Percentiles rank a stretch among this genome's conserved stretches.
These are phyloP conservation scores for Melipona bicolor DNA, from an alignment of 2,888 invertebrate genomes.

Conservation along the genomic window DNA sequence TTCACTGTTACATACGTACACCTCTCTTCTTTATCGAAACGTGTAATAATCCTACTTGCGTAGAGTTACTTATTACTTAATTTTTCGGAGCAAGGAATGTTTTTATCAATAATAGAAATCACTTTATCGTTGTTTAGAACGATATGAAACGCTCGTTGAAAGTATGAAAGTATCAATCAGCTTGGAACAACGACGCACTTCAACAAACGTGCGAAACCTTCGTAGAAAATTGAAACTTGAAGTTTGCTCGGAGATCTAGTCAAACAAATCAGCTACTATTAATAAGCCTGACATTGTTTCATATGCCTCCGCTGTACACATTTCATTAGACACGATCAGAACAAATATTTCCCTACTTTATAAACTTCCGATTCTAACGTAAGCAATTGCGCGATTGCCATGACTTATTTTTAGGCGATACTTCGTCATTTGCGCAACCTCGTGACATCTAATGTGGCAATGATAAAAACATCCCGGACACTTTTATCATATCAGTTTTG, in stretches of 20 bases:
- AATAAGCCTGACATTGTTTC: too few relatives aligned
- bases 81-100: too few relatives aligned
- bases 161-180: not conserved
- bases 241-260: not conserved
- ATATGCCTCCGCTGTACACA: too few relatives aligned
- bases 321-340: not conserved
- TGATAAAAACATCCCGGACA: not conserved
- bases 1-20: conserved; percentile 43
- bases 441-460: not conserved
- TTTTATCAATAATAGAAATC: too few relatives aligned
- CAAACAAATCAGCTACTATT: too few relatives aligned
- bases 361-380: conserved; percentile 4
- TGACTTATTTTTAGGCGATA: conserved; percentile 12
- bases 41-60: not conserved
- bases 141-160: too few relatives aligned
- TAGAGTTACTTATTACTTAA: not conserved
- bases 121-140: too few relatives aligned
- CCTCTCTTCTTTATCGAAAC: not conserved
- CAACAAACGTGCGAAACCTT: not conserved
- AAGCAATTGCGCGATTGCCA: not conserved
- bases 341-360: not conserved
- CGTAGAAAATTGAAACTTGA: not conserved
- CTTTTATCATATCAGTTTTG: not conserved
- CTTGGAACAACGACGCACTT: not conserved
- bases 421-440: not conserved